Evolutionary conservation across 2,888 invertebrate genomes (phyloP).

Genomic region (Theodoxus fluviatilis): DNA sequence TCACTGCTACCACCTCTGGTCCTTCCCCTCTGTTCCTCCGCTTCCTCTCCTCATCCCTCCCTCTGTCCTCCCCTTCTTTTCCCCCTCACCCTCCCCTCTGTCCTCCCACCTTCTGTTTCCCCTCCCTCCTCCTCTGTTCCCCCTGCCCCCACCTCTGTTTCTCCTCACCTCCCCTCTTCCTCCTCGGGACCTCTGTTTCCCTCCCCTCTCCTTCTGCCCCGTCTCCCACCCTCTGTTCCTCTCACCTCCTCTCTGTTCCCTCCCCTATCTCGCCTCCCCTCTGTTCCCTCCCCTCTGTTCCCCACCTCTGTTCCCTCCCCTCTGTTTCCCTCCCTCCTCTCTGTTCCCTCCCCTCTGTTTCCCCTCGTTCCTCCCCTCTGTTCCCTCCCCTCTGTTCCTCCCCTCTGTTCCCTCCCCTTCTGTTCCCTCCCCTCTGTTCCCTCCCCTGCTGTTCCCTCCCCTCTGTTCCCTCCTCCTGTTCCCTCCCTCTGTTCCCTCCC

Average conservation of each 20-base stretch:
- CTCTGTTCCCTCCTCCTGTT: not conserved
- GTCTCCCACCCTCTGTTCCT: not conserved
- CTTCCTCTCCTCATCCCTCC: not conserved
- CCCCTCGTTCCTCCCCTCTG: not conserved
- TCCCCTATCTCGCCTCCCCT: not conserved
- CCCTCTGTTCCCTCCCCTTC: not conserved
- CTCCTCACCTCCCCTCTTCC: not conserved
- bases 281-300: not conserved
- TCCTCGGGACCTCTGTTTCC: not conserved
- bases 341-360: not conserved
- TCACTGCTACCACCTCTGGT: not conserved
- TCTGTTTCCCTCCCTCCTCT: not conserved
- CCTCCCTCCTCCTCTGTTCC: not conserved
- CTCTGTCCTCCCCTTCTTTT: not conserved
- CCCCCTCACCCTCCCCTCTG: not conserved
- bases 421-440: not conserved
- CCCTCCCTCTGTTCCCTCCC: not conserved
- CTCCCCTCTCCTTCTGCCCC: not conserved
- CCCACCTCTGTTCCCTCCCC: not conserved
- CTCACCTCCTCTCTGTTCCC: not conserved
- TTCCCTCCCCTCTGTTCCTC: not conserved
- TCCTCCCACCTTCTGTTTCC: not conserved
- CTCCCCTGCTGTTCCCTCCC: not conserved
- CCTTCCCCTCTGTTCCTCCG: not conserved
- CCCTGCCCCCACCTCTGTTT: not conserved